Evolutionary conservation across 2,888 invertebrate genomes (phyloP).

Genomic region (Tipula vernalis): DNA sequence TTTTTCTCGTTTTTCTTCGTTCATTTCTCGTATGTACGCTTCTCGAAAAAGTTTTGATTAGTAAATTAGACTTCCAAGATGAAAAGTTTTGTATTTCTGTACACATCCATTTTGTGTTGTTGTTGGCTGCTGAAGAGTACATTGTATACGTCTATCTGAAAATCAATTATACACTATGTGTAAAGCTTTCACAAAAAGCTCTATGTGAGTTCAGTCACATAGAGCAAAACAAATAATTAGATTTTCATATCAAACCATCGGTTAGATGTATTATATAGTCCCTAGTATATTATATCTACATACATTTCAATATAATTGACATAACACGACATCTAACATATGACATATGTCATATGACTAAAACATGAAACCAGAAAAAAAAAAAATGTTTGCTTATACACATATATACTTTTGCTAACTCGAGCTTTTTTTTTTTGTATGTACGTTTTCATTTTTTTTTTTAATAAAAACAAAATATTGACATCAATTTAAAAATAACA

Average conservation of each 20-base stretch:
- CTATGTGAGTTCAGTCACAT: not conserved
- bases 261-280: not conserved
- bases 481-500: not conserved
- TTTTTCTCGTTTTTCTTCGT: not conserved
- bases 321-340: not conserved
- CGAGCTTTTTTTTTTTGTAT: not conserved
- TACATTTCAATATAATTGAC: not conserved
- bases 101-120: not conserved
- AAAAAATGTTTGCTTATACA: not conserved
- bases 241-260: not conserved
- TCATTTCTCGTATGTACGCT: not conserved
- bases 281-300: not conserved
- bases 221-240: not conserved
- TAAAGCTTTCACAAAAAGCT: not conserved
- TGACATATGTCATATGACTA: not conserved
- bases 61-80: not conserved
- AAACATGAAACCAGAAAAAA: not conserved
- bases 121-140: not conserved
- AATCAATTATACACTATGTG: not conserved
- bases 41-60: not conserved
- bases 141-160: not conserved
- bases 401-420: not conserved
- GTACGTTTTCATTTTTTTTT: not conserved
- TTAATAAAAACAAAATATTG: not conserved
- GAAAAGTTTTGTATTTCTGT: not conserved